Base-by-base conservation (phyloP, 2,797 vertebrate species). In the Danio jaintianensis region DNA sequence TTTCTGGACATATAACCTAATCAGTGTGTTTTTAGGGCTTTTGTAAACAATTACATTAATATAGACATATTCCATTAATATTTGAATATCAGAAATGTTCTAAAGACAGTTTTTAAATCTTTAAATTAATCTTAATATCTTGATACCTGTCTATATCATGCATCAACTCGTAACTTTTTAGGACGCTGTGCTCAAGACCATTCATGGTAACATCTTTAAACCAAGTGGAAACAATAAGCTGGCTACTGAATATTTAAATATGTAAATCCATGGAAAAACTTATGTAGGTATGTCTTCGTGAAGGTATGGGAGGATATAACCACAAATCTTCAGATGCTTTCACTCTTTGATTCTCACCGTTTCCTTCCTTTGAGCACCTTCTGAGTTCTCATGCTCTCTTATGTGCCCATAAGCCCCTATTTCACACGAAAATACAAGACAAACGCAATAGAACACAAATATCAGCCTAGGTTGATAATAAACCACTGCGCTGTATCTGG, bases 261-360 rank as follows among this genome's bases (percentile, higher is more conserved):
- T 68, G 63, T 45, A 62, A 79, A 70, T 79, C 22, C 13, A 61
- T 71, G 66, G 56, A 38, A 79, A 71, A 43, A 69, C 45, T 6
- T 11, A 40, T 48, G 66, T 66, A 56, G 9, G 22, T 48, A 40
- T 61, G 45, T 29, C 29, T 59, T 73, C 20, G 18, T 59, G 29
- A 50, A n/a, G 66, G 47, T 75, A 69, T 52, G 56, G 43, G 82
- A 76, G 66, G 50, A 48, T 74, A 29, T 29, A 78, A 73, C 68
- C 78, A 42, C 74, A 78, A 59, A 67, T 64, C 22, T 48, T 63
- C 36, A 83, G 22, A 83, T 9, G 7, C 47, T 67, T 56, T 71
- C 55, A 73, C 55, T 42, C 13, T 64, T 11, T 38, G 43, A 61
- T 61, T 53, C 45, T 83, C 20, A 62, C 74, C 0, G 56, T 58